Evolutionary conservation across 2,113 vertebrate genomes (phyloP).

Genomic region (Oncorhynchus kisutch): DNA sequence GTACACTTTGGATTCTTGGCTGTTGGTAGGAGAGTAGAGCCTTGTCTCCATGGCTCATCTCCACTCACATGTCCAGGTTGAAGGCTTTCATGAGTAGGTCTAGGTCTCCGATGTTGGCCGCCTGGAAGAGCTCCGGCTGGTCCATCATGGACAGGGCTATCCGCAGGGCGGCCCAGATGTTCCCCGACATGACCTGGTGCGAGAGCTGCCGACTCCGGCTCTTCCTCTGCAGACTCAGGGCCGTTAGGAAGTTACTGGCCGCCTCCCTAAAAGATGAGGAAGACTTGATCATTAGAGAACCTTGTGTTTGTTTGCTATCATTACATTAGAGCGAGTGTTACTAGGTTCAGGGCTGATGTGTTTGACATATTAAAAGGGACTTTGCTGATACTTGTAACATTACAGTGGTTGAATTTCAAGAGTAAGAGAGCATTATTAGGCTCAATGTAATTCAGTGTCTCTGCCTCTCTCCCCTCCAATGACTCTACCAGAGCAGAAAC

Average conservation of each 20-base stretch:
- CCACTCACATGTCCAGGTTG: constrained; percentile 84
- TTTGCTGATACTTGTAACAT: no score
- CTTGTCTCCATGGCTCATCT: constrained; percentile 22
- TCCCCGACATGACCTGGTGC: constrained; percentile 92
- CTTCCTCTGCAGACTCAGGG: constrained; percentile 93
- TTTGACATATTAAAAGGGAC: no score
- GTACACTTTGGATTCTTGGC: constrained; percentile 68
- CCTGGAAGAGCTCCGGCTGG: constrained; percentile 96
- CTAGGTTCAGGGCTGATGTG: no score
- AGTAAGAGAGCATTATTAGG: no score
- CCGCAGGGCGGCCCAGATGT: constrained; percentile 95
- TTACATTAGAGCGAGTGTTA: no score
- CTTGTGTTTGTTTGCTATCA: neutral
- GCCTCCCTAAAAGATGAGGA: constrained; percentile 81
- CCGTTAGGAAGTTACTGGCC: constrained; percentile 96
- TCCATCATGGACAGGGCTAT: constrained; percentile 98
- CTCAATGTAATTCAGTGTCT: neutral
- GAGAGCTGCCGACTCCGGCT: constrained; percentile 91
- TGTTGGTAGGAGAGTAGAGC: constrained; percentile 5
- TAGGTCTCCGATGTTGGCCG: constrained; percentile 93
- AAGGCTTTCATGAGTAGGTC: constrained; percentile 95
- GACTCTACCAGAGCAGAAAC: neutral
- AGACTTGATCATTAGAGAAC: constrained; percentile 8
- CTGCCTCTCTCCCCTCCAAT: neutral
- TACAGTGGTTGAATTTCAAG: no score